A percentile compares a stretch with the other conserved stretches of the same genome.
Evolutionary conservation across 2,113 vertebrate genomes (phyloP).

Genomic region (Apaloderma vittatum): DNA sequence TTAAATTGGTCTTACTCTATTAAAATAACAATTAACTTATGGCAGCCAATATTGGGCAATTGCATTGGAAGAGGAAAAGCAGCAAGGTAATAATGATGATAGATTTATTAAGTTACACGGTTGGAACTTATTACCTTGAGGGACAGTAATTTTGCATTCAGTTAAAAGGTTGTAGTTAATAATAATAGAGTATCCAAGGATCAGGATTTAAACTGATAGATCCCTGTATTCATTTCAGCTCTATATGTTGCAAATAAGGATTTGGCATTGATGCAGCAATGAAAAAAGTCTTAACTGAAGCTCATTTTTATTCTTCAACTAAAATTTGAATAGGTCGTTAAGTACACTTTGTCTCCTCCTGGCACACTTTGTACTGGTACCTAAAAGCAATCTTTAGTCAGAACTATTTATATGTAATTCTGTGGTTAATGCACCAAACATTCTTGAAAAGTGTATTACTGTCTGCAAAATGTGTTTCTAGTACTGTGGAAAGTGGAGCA

Average conservation of each 20-base stretch:
- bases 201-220: constrained; percentile 37
- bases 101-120: constrained; percentile 41
- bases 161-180: constrained; percentile 35
- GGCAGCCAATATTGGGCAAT: constrained; percentile 11
- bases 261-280: constrained; percentile 47
- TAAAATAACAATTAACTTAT: constrained; percentile 66
- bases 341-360: constrained; percentile 38
- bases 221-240: constrained; percentile 5
- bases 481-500: neutral
- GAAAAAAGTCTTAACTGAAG: constrained; percentile 33
- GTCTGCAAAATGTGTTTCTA: constrained; percentile 10
- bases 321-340: constrained; percentile 50
- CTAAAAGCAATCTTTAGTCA: constrained; percentile 34
- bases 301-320: constrained; percentile 48
- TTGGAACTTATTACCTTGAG: constrained; percentile 50
- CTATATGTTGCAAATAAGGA: constrained; percentile 33
- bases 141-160: constrained; percentile 51
- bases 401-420: constrained; percentile 52
- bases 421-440: constrained; percentile 42
- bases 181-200: constrained; percentile 45
- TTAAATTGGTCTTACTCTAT: constrained; percentile 41
- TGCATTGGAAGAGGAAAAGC: constrained; percentile 11
- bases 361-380: constrained; percentile 6
- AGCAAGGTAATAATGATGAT: constrained; percentile 21
- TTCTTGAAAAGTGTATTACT: constrained; percentile 33